Base-by-base conservation (phyloP, 2,797 vertebrate species). In the Falco biarmicus region DNA sequence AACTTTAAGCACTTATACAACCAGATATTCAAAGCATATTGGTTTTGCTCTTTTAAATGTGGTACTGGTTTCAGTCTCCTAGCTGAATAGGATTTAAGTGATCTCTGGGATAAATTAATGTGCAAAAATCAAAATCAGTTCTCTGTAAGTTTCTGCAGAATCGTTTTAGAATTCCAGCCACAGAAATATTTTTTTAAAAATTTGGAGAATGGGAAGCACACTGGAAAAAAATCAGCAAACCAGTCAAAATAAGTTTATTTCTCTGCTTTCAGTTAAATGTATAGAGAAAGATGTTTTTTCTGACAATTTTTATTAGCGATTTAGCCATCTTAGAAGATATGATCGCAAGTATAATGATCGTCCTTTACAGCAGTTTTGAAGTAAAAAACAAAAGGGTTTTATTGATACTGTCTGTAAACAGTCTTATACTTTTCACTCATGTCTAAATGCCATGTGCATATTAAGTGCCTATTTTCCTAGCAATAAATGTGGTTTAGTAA, bases 391-490 rank as follows among this genome's bases (percentile, higher is more conserved):
- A 48, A 71, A 78, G 20, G 10, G 2, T 59, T 94, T 93, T 84
- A 85, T 91, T 83, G 84, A 63, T 69, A 41, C 12, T 71, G 22
- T 87, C 25, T 78, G 45, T 85, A 95, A 92, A 93, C 47, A 86
- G 70, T 32, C 25, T 43, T 87, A 53, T 21, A 68, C 68, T 88
- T 93, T 90, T 79, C 51, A 65, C 39, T 91, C 54, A 15, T 88
- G 45, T 80, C 65, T 90, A 89, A 90, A 95, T 95, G 83, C 11
- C 4, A 19, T 61, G 60, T 96, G 94, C 95, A 96, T 94, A 92
- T 90, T 93, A 95, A 96, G 41, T 88, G 34, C 69, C 71, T 94
- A 61, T 94, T 95, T 79, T 94, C 3, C 2, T 50, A 65, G 54
- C 64, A 80, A 48, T 95, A 95, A 87, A 93, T 70, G 14, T 21